Evolutionary conservation across 2,113 vertebrate genomes (phyloP).

Genomic region (Forbesichthys papilliferus): DNA sequence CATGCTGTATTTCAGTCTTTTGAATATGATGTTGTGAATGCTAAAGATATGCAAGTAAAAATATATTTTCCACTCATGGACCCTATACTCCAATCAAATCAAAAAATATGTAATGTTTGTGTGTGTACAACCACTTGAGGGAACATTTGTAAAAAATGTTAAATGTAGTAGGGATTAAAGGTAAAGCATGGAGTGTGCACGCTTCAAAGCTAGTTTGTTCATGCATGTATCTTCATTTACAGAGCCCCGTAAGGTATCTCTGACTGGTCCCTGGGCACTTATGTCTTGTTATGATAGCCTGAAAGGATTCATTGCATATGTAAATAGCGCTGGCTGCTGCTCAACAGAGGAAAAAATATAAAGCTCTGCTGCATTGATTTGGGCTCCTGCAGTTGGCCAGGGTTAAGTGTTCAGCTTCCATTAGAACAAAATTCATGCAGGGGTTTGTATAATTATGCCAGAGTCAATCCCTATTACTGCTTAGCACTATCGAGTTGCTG

Average conservation of each 20-base stretch:
- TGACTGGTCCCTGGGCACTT: constrained; percentile 39
- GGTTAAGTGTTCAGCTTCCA: constrained; percentile 83
- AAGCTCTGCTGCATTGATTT: constrained; percentile 82
- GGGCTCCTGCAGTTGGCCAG: constrained; percentile 61
- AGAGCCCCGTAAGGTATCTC: constrained; percentile 34
- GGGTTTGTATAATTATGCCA: constrained; percentile 91
- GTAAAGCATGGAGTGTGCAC: not conserved
- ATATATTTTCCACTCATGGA: too few relatives aligned
- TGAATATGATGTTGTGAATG: not conserved
- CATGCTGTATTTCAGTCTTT: not conserved
- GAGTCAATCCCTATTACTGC: constrained; percentile 95
- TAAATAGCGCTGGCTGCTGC: constrained; percentile 35
- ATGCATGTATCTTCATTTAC: constrained; percentile 61
- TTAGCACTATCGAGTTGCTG: constrained; percentile 93
- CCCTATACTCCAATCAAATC: too few relatives aligned
- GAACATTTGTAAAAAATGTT: too few relatives aligned
- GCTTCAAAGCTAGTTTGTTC: constrained; percentile 28
- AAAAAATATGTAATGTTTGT: too few relatives aligned
- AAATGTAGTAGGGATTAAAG: too few relatives aligned
- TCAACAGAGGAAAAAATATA: constrained; percentile 34
- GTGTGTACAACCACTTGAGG: too few relatives aligned
- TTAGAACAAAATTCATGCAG: constrained; percentile 89
- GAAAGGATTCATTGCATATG: constrained; percentile 66
- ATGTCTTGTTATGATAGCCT: constrained; percentile 64
- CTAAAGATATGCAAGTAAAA: not conserved